A percentile compares a stretch with the other conserved stretches of the same genome.
phyloP scores from a whole-genome alignment of 2,113 vertebrate species.

The Oryzias javanicus region DNA sequence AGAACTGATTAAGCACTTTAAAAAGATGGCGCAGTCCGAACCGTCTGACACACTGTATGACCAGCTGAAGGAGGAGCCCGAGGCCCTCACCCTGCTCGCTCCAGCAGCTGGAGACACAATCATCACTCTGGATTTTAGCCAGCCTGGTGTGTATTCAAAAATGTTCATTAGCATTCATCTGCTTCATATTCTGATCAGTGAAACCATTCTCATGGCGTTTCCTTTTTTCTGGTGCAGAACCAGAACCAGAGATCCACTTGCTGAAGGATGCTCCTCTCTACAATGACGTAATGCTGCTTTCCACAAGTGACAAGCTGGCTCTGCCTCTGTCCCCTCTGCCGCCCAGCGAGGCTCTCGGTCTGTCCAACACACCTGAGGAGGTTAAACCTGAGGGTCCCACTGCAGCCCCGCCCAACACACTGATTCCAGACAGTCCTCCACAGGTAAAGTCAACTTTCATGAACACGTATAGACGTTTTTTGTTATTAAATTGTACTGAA shows the following conservation, averaged over 20 bases:
- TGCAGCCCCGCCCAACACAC: constrained; percentile 73
- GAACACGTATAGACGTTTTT: no score
- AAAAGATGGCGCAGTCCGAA: constrained; percentile 67
- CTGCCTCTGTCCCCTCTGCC: constrained; percentile 87
- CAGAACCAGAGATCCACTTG: constrained; percentile 85
- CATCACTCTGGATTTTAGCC: constrained; percentile 89
- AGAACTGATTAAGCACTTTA: constrained; percentile 83
- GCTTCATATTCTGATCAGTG: neutral
- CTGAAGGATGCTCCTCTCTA: constrained; percentile 90
- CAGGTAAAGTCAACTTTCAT: constrained; percentile 72
- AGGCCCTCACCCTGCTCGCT: constrained; percentile 89
- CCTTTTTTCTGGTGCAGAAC: neutral
- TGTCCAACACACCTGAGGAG: constrained; percentile 79
- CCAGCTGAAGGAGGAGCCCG: constrained; percentile 88
- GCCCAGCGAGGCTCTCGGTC: constrained; percentile 82
- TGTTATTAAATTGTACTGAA: neutral
- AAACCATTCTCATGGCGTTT: neutral
- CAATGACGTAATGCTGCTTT: constrained; percentile 96
- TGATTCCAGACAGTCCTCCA: constrained; percentile 78
- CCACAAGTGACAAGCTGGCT: constrained; percentile 85
- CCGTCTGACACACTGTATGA: constrained; percentile 84
- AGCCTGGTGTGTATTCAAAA: constrained; percentile 77
- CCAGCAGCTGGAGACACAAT: constrained; percentile 93
- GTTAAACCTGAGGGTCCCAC: constrained; percentile 77
- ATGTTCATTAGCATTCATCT: neutral